Evolutionary conservation across 2,888 invertebrate genomes (phyloP).

Genomic region (Spisula solida): DNA sequence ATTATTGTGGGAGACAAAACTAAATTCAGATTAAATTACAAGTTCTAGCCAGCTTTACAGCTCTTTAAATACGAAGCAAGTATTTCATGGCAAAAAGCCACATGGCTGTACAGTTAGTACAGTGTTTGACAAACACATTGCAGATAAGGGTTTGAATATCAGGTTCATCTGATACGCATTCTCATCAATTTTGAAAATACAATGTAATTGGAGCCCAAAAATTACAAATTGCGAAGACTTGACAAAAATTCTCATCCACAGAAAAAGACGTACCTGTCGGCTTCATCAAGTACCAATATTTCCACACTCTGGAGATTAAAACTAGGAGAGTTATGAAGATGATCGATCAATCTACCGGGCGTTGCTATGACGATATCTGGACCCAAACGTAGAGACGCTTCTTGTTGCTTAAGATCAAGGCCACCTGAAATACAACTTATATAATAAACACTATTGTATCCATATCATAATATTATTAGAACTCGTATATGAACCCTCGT

Average conservation of each 20-base stretch:
- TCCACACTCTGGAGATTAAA: slow-evolving; percentile 96
- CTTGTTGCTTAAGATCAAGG: slow-evolving; percentile 89
- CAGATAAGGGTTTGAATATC: no score
- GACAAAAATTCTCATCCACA: neutral
- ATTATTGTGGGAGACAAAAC: no score
- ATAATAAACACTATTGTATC: no score
- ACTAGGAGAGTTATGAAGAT: slow-evolving; percentile 97
- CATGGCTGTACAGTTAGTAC: no score
- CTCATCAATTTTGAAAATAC: neutral
- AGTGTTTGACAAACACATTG: no score
- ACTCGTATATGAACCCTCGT: no score
- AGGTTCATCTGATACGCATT: no score
- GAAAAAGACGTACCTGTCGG: slow-evolving; percentile 89
- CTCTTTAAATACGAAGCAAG: no score
- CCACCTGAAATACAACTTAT: slow-evolving; percentile 86
- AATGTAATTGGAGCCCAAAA: neutral
- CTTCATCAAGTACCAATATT: slow-evolving; percentile 93
- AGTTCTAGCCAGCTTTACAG: no score
- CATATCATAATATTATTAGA: no score
- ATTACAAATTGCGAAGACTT: neutral
- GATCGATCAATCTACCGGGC: slow-evolving; percentile 98
- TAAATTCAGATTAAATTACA: no score
- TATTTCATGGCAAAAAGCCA: no score
- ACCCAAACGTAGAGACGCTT: slow-evolving; percentile 91
- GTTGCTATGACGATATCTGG: slow-evolving; percentile 99